phyloP scores from a whole-genome alignment of 2,113 vertebrate species.

The Grammomys dolichurus region DNA sequence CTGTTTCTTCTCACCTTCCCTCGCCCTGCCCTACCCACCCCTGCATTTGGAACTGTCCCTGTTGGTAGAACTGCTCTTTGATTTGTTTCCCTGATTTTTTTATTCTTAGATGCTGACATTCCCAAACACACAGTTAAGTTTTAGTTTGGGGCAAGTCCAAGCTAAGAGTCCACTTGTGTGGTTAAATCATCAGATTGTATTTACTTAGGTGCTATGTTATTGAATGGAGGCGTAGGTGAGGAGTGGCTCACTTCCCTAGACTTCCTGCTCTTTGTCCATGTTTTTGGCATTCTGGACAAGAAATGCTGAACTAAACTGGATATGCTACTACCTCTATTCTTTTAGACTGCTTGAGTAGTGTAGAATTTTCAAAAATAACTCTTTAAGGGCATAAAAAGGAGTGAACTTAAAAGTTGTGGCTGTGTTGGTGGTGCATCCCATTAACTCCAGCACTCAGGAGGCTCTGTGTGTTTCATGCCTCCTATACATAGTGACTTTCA shows the following conservation, averaged over 20 bases:
- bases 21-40: fast-evolving
- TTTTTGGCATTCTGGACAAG: fast-evolving
- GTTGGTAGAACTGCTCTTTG: background rate
- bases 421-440: background rate
- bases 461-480: background rate
- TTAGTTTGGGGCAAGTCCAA: background rate
- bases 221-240: background rate
- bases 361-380: background rate
- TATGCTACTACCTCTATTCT: background rate
- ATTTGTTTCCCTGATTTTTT: background rate
- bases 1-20: background rate
- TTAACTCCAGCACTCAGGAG: no score
- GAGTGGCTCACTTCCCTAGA: background rate
- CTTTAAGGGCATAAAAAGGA: background rate
- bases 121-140: background rate
- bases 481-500: background rate
- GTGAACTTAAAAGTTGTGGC: background rate
- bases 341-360: background rate
- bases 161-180: background rate
- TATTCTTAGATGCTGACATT: background rate
- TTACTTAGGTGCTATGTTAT: background rate
- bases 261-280: background rate
- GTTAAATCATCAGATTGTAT: background rate
- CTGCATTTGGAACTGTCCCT: no score
- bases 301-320: background rate